Evolutionary conservation across 1,140 invertebrate genomes (phyloP).

Genomic region (Lamellibrachia luymesi): DNA sequence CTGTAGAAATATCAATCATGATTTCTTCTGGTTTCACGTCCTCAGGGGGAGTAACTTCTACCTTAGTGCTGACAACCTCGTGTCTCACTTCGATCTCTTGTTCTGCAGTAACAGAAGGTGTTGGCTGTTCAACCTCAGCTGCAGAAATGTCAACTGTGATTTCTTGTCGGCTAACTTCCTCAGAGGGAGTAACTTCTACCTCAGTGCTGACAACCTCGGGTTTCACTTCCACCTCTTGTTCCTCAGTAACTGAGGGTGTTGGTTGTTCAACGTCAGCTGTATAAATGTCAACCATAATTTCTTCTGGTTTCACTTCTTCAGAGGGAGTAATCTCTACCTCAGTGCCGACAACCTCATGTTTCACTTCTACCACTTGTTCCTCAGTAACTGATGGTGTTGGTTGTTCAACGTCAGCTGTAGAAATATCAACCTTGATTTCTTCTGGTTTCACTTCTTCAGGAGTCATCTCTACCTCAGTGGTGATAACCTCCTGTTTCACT

Average conservation of each 20-base stretch:
- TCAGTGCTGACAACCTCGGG: not conserved
- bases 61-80: not conserved
- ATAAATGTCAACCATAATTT: not conserved
- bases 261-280: not conserved
- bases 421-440: not conserved
- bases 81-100: not conserved
- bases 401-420: not conserved
- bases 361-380: not conserved
- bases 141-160: not conserved
- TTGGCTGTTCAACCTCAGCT: not conserved
- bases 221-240: not conserved
- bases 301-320: not conserved
- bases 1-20: not conserved
- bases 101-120: not conserved
- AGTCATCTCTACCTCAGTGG: not conserved
- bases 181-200: not conserved
- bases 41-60: not conserved
- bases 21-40: not conserved
- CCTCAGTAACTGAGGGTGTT: not conserved
- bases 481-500: not conserved
- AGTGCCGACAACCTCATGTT: not conserved
- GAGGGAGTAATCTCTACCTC: not conserved
- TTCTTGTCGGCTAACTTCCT: not conserved
- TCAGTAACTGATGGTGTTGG: not conserved
- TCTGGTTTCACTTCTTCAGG: not conserved